A percentile compares a stretch with the other conserved stretches of the same genome.
Conservation (phyloP, 2,797 vertebrate genomes). For the Pangasius macronema region DNA sequence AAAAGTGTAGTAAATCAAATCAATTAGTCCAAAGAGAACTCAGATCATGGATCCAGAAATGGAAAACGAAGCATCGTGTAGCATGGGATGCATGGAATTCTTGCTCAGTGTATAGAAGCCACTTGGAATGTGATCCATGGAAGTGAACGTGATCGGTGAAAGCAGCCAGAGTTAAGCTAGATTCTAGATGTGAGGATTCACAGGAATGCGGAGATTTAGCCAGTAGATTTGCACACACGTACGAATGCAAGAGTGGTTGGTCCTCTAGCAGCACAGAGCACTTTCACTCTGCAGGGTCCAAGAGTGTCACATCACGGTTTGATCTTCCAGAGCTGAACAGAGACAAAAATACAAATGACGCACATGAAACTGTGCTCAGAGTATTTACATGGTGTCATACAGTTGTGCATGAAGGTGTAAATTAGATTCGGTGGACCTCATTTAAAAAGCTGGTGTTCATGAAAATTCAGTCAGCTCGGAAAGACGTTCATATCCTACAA, state of each 20-base stretch:
- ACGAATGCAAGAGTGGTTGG: constrained; percentile 35
- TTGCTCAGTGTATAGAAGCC: background rate
- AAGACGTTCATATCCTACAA: background rate
- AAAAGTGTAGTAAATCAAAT: no score
- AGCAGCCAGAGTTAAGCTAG: background rate
- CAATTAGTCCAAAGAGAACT: background rate
- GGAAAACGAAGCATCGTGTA: background rate
- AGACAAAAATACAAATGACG: background rate
- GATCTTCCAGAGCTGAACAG: constrained; percentile 92
- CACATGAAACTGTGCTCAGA: background rate
- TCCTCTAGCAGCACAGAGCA: constrained; percentile 31
- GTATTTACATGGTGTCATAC: no score
- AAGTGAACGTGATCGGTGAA: background rate
- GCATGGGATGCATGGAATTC: background rate
- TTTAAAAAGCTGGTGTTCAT: background rate
- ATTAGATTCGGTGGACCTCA: background rate
- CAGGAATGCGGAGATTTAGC: constrained; percentile 52
- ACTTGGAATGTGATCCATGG: background rate
- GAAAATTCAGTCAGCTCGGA: background rate
- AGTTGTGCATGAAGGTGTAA: background rate
- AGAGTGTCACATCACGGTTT: constrained; percentile 80
- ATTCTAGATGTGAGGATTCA: constrained; percentile 55
- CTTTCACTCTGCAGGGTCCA: constrained; percentile 53
- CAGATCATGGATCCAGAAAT: background rate
- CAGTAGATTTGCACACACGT: constrained; percentile 74